Conservation (phyloP, 2,888 invertebrate genomes). For the Belgica antarctica region DNA sequence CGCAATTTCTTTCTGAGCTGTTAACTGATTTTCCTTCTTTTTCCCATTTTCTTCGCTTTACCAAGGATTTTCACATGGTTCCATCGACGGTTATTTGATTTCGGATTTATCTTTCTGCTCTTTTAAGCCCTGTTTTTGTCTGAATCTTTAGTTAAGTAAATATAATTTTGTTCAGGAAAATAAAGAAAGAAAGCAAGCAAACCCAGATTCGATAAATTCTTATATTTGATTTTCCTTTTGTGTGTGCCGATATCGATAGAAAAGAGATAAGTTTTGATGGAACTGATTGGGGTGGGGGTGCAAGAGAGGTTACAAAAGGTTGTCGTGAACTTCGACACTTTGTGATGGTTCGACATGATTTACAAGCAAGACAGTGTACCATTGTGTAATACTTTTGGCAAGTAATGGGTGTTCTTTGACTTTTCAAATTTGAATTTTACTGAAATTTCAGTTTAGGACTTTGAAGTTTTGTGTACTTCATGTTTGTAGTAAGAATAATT, state of each 20-base stretch:
- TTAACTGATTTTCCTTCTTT: not conserved
- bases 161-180: constrained; percentile 26
- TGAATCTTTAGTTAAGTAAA: constrained; percentile 43
- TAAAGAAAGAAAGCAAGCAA: not conserved
- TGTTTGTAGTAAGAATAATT: no score
- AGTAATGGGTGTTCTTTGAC: no score
- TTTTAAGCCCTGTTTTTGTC: constrained; percentile 31
- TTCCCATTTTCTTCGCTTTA: no score
- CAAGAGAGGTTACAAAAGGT: not conserved
- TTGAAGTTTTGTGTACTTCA: no score
- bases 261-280: constrained; percentile 3
- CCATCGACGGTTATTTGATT: constrained; percentile 38
- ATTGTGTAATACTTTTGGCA: no score
- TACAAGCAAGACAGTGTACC: no score
- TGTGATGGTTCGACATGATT: no score
- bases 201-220: constrained; percentile 1
- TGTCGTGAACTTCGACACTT: not conserved
- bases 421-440: no score
- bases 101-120: constrained; percentile 44
- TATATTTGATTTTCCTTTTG: constrained; percentile 38
- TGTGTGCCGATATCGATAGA: constrained; percentile 31
- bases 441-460: no score
- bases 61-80: not conserved
- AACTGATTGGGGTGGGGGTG: not conserved
- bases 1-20: not conserved